Conservation (phyloP, 2,113 vertebrate species). For the Mungos mungo region DNA sequence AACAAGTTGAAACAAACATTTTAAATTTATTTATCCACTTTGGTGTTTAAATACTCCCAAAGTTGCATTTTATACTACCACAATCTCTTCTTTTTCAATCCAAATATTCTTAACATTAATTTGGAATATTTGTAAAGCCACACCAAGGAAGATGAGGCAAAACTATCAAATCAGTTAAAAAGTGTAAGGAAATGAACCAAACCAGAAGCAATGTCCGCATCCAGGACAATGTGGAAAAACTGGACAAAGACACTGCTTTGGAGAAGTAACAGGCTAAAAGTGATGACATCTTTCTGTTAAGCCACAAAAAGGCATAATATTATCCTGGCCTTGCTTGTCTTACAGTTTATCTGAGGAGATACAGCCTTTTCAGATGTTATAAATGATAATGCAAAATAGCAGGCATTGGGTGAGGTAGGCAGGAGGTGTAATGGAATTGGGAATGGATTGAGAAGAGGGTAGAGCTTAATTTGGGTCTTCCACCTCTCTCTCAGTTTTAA, state of each 20-base stretch:
- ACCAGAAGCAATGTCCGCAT: neutral
- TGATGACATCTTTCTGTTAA: neutral
- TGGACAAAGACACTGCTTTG: neutral
- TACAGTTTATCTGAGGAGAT: neutral
- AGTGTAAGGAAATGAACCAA: neutral
- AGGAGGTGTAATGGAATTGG: neutral
- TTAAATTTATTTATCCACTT: constrained; percentile 61
- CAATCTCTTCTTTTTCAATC: constrained; percentile 32
- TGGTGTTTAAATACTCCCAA: constrained; percentile 52
- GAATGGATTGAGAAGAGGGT: neutral
- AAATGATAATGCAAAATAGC: neutral
- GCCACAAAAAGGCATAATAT: neutral
- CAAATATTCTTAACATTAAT: constrained; percentile 37
- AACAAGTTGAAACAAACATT: constrained; percentile 67
- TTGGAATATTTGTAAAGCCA: constrained; percentile 32
- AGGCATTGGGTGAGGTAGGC: neutral
- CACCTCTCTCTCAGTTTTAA: neutral
- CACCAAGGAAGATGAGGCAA: neutral
- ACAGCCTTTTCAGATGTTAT: neutral
- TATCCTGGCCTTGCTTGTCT: neutral
- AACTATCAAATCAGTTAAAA: neutral
- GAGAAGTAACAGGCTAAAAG: neutral
- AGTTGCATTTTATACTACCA: constrained; percentile 29
- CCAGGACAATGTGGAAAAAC: neutral
- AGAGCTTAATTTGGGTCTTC: neutral